Base-by-base conservation (phyloP, 2,113 vertebrate species). In the Pipa parva region DNA sequence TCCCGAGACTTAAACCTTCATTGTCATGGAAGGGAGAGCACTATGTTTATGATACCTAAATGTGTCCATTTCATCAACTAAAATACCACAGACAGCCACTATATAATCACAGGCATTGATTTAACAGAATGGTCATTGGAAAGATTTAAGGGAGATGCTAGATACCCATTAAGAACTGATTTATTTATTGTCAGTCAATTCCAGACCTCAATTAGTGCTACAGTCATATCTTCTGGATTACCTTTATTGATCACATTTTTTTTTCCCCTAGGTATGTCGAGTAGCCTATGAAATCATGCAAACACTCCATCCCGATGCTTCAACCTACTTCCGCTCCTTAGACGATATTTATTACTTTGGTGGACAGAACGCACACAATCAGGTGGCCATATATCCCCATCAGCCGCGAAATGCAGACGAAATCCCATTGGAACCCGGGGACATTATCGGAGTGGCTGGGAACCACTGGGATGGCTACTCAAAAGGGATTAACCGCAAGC, bases 261-360 rank as follows among this genome's bases (percentile, higher is more conserved):
- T 63, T 72, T 74, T 51, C 29, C 74, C 74, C 46, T 81, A 98
- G 95, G 97, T 99, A 65, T 99, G 97, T 78, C 92, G 95, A 51
- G 97, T 99, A 74, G 97, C 97, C 65, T 99, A 99, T 62, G 97
- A 99, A 85, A 97, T 99, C 67, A 99, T 99, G 97, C 97, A 99
- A 83, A 97, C 93, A 0, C 85, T 97, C 59, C 97, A 98, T 76
- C 94, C 97, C 1, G 97, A 99, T 72, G 97, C 96, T 69, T 98
- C 96, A 18, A 90, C 93, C 0, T 93, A 88, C 81, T 99, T 99
- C 83, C 95, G 93, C 77, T 98, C 95, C 72, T 86, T 99, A 81
- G 97, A 99, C 70, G 97, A 98, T 76, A 98, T 99, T 82, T 98
- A 99, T 87, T 99, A 99, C 84, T 99, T 99, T 73, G 97, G 97